Conservation (phyloP, 2,888 invertebrate genomes). For the Polydesmus complanatus region DNA sequence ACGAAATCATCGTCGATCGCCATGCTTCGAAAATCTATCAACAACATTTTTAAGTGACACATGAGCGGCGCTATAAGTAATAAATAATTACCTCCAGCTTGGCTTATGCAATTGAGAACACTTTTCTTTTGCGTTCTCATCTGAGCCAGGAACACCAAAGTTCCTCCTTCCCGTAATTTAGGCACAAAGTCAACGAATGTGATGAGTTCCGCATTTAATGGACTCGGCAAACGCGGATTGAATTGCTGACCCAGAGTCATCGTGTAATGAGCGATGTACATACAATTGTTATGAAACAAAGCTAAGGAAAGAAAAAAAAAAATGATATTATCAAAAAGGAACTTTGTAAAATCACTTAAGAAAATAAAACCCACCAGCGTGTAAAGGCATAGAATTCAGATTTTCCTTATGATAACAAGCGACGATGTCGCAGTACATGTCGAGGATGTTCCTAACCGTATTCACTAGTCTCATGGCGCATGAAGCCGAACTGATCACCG, state of each 20-base stretch:
- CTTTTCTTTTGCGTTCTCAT: slow-evolving; percentile 61
- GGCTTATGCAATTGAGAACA: slow-evolving; percentile 56
- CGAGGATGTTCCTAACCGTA: slow-evolving; percentile 56
- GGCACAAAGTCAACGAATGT: slow-evolving; percentile 54
- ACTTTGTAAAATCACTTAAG: not conserved
- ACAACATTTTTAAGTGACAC: slow-evolving; percentile 6
- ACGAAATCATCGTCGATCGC: slow-evolving; percentile 25
- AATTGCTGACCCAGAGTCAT: slow-evolving; percentile 53
- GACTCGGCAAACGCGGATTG: slow-evolving; percentile 44
- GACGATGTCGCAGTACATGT: slow-evolving; percentile 60
- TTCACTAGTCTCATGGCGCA: slow-evolving; percentile 51
- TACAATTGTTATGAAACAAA: slow-evolving; percentile 79
- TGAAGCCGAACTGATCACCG: slow-evolving; percentile 28
- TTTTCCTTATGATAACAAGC: slow-evolving; percentile 65
- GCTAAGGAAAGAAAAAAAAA: slow-evolving; percentile 39
- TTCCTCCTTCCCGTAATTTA: slow-evolving; percentile 50
- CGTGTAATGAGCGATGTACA: slow-evolving; percentile 65
- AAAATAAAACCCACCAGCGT: slow-evolving; percentile 47
- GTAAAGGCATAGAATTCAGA: slow-evolving; percentile 71
- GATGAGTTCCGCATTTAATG: slow-evolving; percentile 41
- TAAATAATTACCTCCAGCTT: slow-evolving; percentile 44
- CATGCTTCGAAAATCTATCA: slow-evolving; percentile 29
- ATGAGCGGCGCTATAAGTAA: slow-evolving; percentile 36
- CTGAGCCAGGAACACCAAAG: slow-evolving; percentile 54
- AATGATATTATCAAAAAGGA: not conserved